Evolutionary conservation across 2,113 vertebrate genomes (phyloP).

Genomic region (Oncorhynchus keta): DNA sequence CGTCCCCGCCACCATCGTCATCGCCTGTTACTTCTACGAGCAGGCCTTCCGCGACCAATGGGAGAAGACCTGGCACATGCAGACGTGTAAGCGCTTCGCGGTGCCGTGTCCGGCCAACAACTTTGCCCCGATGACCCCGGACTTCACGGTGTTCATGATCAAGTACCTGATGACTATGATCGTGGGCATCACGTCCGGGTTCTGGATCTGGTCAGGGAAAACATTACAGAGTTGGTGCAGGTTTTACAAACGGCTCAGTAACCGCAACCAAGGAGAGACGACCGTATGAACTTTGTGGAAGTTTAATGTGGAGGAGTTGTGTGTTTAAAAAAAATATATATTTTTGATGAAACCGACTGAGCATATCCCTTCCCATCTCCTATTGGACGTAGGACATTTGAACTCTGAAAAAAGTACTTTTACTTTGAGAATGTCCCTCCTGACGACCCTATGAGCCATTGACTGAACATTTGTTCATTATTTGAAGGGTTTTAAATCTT

Average conservation of each 20-base stretch:
- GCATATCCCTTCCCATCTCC: background rate
- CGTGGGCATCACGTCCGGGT: constrained; percentile 88
- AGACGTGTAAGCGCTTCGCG: constrained; percentile 85
- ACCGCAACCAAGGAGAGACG: constrained; percentile 81
- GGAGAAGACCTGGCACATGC: constrained; percentile 88
- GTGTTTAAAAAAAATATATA: background rate
- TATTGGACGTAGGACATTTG: background rate
- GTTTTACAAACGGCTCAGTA: constrained; percentile 86
- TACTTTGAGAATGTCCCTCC: constrained; percentile 2
- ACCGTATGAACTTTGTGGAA: constrained; percentile 75
- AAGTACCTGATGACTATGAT: constrained; percentile 97
- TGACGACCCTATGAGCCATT: background rate
- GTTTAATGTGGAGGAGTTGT: constrained; percentile 9
- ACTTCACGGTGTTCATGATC: constrained; percentile 93
- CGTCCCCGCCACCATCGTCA: constrained; percentile 82
- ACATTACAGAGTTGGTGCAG: constrained; percentile 89
- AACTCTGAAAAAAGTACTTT: background rate
- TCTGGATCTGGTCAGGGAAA: constrained; percentile 96
- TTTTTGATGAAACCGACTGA: background rate
- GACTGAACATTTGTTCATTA: constrained; percentile 11
- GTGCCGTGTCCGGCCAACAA: constrained; percentile 82
- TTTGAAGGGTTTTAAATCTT: background rate
- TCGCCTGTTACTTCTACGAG: constrained; percentile 92
- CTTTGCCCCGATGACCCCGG: constrained; percentile 81
- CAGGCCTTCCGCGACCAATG: constrained; percentile 86